A percentile compares a stretch with the other conserved stretches of the same genome.
phyloP scores from a whole-genome alignment of 2,797 vertebrate genomes.

The Intellagama lesueurii region DNA sequence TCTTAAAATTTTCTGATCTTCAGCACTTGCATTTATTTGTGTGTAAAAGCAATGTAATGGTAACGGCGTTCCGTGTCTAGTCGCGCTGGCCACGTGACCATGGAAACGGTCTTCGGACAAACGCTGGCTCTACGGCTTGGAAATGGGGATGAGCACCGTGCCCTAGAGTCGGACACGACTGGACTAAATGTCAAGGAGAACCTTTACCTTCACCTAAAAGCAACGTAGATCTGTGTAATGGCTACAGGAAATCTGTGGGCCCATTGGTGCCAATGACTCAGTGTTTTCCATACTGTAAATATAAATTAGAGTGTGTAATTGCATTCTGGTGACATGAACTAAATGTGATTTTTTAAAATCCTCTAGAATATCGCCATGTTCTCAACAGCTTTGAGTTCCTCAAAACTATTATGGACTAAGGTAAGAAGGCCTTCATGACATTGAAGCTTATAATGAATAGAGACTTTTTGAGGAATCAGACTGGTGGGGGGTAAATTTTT shows the following conservation, averaged over 20 bases:
- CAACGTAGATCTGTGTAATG: background rate
- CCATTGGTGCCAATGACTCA: background rate
- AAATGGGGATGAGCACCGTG: no score
- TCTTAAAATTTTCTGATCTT: background rate
- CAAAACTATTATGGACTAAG: constrained; percentile 73
- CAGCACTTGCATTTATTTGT: background rate
- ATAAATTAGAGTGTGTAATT: background rate
- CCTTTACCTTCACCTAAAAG: no score
- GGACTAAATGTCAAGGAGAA: no score
- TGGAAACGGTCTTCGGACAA: no score
- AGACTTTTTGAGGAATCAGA: background rate
- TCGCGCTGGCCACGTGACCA: no score
- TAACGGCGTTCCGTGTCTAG: no score
- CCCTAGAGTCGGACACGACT: no score
- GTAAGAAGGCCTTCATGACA: constrained; percentile 32
- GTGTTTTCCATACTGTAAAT: background rate
- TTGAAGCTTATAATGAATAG: accelerated
- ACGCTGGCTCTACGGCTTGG: no score
- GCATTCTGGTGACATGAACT: background rate
- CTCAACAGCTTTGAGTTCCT: constrained; percentile 76
- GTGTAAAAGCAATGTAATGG: background rate
- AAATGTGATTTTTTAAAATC: constrained; percentile 20
- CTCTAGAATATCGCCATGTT: constrained; percentile 63
- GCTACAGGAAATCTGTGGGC: background rate
- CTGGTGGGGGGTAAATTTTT: background rate